A percentile compares a stretch with the other conserved stretches of the same genome.
These are phyloP conservation scores for Lymantria monacha DNA, from an alignment of 2,888 invertebrate genomes.

Conservation along the genomic window DNA sequence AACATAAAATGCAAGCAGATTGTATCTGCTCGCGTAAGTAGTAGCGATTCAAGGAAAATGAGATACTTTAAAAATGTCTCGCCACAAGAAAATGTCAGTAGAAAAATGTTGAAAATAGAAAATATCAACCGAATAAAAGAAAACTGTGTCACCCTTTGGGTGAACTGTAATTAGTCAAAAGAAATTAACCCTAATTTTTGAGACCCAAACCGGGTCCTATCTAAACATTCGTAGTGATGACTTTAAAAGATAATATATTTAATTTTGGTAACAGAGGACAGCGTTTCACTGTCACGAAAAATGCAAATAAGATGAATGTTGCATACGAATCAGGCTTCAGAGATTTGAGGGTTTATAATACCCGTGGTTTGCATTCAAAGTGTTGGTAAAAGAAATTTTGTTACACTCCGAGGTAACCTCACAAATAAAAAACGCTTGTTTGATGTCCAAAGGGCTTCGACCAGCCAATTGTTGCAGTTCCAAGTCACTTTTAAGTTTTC, in stretches of 20 bases:
- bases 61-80: neutral
- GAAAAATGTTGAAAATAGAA: constrained; percentile 1
- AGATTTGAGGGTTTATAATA: constrained; percentile 30
- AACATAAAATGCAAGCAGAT: constrained; percentile 1
- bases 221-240: constrained; percentile 28
- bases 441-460: neutral
- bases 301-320: constrained; percentile 43
- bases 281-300: constrained; percentile 25
- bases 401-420: constrained; percentile 31
- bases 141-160: neutral
- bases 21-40: neutral
- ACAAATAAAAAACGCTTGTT: constrained; percentile 4
- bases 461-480: neutral
- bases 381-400: constrained; percentile 18
- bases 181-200: constrained; percentile 14
- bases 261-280: constrained; percentile 20
- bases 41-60: neutral
- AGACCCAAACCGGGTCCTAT: constrained; percentile 15
- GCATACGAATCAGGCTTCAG: constrained; percentile 43
- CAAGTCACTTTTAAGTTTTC: neutral
- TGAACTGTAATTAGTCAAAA: constrained; percentile 1
- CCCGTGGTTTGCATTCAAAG: constrained; percentile 35
- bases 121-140: constrained; percentile 1
- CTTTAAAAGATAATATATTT: constrained; percentile 28
- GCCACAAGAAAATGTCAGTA: neutral